A percentile compares a stretch with the other conserved stretches of the same genome.
These are phyloP conservation scores for Pycnonotus jocosus DNA, from an alignment of 2,113 vertebrate genomes.

Conservation along the genomic window DNA sequence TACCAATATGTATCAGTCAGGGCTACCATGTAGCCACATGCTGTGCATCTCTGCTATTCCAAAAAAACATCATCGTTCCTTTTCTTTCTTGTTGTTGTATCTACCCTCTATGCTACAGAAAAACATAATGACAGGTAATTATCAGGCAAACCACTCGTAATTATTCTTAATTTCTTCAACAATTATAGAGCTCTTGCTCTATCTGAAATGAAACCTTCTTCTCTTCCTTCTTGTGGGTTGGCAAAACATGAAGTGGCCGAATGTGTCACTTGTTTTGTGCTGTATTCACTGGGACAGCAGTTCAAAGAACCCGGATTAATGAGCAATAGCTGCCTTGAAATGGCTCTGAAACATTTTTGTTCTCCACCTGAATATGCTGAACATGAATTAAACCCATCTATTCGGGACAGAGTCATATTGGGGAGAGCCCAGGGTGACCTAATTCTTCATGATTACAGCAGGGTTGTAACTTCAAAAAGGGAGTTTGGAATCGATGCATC, in stretches of 20 bases:
- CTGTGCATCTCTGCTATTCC: neutral
- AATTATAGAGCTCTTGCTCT: neutral
- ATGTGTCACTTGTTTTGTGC: slow-evolving; percentile 41
- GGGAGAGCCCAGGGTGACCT: slow-evolving; percentile 16
- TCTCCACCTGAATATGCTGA: neutral
- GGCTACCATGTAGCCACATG: neutral
- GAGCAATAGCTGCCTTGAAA: slow-evolving; percentile 11
- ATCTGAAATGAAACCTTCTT: slow-evolving; percentile 14
- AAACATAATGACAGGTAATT: neutral
- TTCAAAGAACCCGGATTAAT: slow-evolving; percentile 37
- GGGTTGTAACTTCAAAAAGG: neutral
- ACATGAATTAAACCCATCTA: neutral
- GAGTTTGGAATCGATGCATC: neutral
- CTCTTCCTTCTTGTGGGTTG: neutral
- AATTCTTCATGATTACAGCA: neutral
- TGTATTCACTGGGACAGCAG: neutral
- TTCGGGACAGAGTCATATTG: neutral
- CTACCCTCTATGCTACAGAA: neutral
- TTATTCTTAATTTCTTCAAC: slow-evolving; percentile 16
- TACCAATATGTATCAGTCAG: neutral
- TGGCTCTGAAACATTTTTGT: neutral
- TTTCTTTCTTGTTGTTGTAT: neutral
- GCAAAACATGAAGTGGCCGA: neutral
- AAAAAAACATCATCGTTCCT: neutral
- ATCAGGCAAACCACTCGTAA: slow-evolving; percentile 21